phyloP scores from a whole-genome alignment of 2,797 vertebrate species.

The Muscicapa striata region DNA sequence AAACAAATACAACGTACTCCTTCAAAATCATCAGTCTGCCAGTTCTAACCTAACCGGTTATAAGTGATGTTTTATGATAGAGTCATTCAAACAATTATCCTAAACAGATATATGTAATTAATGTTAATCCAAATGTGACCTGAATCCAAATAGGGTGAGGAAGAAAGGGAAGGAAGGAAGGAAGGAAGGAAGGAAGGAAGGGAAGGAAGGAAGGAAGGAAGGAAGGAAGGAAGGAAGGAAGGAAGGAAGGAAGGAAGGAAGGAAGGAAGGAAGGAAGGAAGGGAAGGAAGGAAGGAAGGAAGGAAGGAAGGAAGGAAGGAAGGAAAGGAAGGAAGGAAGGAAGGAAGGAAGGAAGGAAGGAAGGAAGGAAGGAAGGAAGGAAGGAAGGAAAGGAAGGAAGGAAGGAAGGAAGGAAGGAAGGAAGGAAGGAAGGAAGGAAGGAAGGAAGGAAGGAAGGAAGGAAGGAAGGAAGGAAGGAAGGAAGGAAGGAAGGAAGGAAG shows the following conservation, averaged over 20 bases:
- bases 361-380: neutral
- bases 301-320: neutral
- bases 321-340: neutral
- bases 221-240: neutral
- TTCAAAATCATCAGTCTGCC: neutral
- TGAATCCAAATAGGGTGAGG: neutral
- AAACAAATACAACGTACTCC: neutral
- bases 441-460: neutral
- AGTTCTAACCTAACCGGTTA: neutral
- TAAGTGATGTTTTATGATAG: neutral
- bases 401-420: neutral
- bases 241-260: neutral
- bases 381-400: neutral
- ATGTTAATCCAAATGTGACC: neutral
- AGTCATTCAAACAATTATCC: neutral
- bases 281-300: neutral
- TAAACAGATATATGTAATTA: neutral
- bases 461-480: neutral
- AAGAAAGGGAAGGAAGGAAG: neutral
- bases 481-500: neutral
- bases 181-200: neutral
- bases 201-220: neutral
- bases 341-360: neutral
- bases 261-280: neutral
- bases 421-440: neutral